Percentiles rank a stretch among this genome's conserved stretches.
Conservation (phyloP, 1,140 invertebrate genomes). For the Drosophila bocqueti region DNA sequence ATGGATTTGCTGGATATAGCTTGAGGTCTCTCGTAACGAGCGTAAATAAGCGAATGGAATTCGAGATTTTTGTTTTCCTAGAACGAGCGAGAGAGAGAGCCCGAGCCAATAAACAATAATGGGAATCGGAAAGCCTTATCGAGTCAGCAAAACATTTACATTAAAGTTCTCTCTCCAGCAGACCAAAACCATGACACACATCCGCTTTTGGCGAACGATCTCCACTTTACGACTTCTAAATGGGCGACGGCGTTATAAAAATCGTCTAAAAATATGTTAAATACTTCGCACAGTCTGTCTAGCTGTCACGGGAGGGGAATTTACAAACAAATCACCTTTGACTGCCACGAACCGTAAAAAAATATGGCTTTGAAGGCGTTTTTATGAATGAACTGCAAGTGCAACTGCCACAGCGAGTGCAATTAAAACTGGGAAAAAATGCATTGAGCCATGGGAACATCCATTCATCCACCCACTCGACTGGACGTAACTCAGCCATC, state of each 20-base stretch:
- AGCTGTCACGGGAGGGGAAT: not conserved
- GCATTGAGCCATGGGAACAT: constrained; percentile 37
- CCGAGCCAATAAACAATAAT: constrained; percentile 44
- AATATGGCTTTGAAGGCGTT: constrained; percentile 51
- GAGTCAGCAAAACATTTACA: constrained; percentile 12
- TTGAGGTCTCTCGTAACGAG: constrained; percentile 23
- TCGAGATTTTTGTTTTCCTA: constrained; percentile 39
- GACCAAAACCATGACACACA: constrained; percentile 50
- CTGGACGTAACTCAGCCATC: constrained; percentile 34
- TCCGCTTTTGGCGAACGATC: constrained; percentile 37
- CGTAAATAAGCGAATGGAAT: constrained; percentile 45
- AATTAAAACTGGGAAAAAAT: constrained; percentile 23
- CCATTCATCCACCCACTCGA: constrained; percentile 34
- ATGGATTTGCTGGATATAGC: constrained; percentile 26
- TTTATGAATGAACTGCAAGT: constrained; percentile 66
- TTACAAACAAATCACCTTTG: constrained; percentile 41
- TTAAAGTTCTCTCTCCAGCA: constrained; percentile 6
- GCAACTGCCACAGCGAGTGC: constrained; percentile 8
- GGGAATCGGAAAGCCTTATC: constrained; percentile 28
- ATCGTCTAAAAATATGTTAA: constrained; percentile 68
- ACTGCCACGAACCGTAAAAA: constrained; percentile 39
- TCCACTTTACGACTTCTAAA: constrained; percentile 62
- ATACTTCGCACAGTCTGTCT: constrained; percentile 29
- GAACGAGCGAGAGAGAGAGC: not conserved
- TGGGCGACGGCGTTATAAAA: constrained; percentile 52